Base-by-base conservation (phyloP, 1,140 invertebrate genomes). In the Neoseiulus cucumeris region DNA sequence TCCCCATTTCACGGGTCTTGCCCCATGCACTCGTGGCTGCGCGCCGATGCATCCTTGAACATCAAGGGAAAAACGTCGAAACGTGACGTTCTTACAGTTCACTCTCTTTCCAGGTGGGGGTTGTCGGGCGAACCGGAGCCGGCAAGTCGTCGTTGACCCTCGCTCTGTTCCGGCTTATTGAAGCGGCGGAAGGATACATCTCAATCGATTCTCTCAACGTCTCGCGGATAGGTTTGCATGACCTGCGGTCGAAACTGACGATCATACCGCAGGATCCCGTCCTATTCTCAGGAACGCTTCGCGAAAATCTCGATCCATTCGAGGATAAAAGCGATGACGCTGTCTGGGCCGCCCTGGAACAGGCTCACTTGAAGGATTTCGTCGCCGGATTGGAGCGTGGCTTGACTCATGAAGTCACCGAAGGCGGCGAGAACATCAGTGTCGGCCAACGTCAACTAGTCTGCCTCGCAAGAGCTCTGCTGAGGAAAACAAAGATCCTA, bases 371-470 rank as follows among this genome's bases (percentile, higher is more conserved):
- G 2, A 89, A 89, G 75, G 64, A 74, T 12, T 91, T 90, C 72
- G 83, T 90, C 2, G 76, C 82, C 76, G 79, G 80, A 66, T 76
- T 91, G 25, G 71, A 81, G 18, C 80, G 80, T 69, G 85, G 86
- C 7, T 70, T 94, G 17, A 79, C 84, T 66, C 84, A 91, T 74
- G 84, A 87, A 76, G 82, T 92, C 5, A 76, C 83, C 20, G 89
- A 92, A 76, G 89, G 88, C 66, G 89, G 90, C 47, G 88, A 90
- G 68, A 93, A 93, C 78, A 77, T 92, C 66, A 70, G 67, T 18
- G n/a, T 41, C 55, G 71, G 72, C 39, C 74, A 75, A 68, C 66
- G 75, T 22, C 79, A 79, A 73, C 69, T 79, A n/a, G 65, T 78
- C 7, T 76, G 77, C 42, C 66, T 78, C 42, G 77, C 76, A 9